These are phyloP conservation scores for Epinephelus fuscoguttatus DNA, from an alignment of 2,113 vertebrate genomes.

Conservation along the genomic window DNA sequence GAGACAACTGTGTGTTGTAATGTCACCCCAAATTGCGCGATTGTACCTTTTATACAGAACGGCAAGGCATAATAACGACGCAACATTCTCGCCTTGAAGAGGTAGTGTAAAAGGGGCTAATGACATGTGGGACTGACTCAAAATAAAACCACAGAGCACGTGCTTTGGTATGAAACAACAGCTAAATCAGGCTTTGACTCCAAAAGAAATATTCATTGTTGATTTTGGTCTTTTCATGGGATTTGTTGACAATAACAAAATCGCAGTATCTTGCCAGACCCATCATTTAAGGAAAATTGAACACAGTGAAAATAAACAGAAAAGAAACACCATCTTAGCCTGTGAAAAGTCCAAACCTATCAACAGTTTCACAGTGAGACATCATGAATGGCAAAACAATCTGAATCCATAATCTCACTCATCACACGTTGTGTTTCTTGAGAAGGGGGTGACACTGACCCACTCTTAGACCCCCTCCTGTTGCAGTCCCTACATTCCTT, in stretches of 20 bases:
- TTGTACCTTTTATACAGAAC: no score
- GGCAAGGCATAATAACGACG: no score
- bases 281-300: neutral
- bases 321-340: neutral
- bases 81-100: no score
- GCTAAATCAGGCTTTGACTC: neutral
- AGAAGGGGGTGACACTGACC: constrained; percentile 79
- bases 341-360: neutral
- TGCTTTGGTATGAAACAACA: neutral
- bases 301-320: neutral
- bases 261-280: neutral
- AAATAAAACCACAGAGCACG: no score
- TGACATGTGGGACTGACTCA: no score
- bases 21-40: no score
- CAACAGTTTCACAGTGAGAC: constrained; percentile 13
- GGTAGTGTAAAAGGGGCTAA: no score
- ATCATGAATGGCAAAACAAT: neutral
- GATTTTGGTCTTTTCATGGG: neutral
- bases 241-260: neutral
- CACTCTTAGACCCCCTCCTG: constrained; percentile 72
- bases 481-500: constrained; percentile 44
- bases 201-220: neutral
- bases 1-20: no score
- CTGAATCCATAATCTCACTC: neutral
- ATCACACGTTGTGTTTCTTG: constrained; percentile 65